A percentile compares a stretch with the other conserved stretches of the same genome.
phyloP scores from a whole-genome alignment of 1,140 invertebrate genomes.

The Archivesica marissinica region DNA sequence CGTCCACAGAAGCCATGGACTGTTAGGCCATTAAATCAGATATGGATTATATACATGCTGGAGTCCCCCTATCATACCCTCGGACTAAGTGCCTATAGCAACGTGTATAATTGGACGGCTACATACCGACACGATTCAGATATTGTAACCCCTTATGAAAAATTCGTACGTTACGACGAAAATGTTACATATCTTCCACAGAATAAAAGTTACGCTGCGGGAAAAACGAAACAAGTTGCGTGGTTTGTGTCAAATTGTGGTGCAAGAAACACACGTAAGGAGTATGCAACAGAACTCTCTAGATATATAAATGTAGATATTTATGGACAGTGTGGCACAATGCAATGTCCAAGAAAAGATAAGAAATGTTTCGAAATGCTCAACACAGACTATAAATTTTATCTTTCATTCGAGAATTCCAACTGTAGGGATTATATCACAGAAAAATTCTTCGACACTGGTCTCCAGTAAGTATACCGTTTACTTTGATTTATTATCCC shows the following conservation, averaged over 20 bases:
- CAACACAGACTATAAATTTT: conserved; percentile 98
- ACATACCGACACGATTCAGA: conserved; percentile 95
- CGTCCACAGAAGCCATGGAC: conserved; percentile 11
- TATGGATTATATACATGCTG: conserved; percentile 89
- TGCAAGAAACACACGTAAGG: conserved; percentile 85
- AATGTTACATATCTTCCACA: conserved; percentile 68
- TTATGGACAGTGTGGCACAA: conserved; percentile 87
- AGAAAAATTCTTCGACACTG: conserved; percentile 85
- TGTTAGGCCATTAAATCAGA: conserved; percentile 60
- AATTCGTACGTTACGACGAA: conserved; percentile 85
- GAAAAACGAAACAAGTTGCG: conserved; percentile 82
- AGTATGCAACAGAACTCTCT: conserved; percentile 86
- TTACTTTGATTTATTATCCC: no score
- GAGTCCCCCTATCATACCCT: conserved; percentile 87
- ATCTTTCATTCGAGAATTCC: conserved; percentile 92
- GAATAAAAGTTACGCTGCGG: conserved; percentile 79
- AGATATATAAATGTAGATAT: conserved; percentile 87
- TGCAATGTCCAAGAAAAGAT: conserved; percentile 85
- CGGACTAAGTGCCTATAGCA: conserved; percentile 89
- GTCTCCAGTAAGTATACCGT: conserved; percentile 85
- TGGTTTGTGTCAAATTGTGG: conserved; percentile 87
- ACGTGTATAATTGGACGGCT: conserved; percentile 97
- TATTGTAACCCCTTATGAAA: conserved; percentile 96
- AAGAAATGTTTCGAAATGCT: conserved; percentile 94
- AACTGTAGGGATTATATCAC: conserved; percentile 85